Conservation (phyloP, 2,888 invertebrate species). For the Agrilus cyanescens region DNA sequence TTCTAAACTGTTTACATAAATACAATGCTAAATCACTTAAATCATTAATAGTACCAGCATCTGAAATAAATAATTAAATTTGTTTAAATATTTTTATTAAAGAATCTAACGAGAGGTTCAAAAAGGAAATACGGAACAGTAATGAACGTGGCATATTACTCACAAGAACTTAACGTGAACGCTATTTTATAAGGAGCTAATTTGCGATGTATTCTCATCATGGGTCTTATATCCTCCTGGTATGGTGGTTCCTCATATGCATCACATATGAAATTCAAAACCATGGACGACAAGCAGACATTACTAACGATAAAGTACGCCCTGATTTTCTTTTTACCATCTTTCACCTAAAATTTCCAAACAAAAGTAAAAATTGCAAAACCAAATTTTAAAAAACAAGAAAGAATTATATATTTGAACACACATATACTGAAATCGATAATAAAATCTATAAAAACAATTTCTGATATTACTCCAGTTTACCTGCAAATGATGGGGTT, state of each 20-base stretch:
- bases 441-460: background rate
- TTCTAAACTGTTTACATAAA: slow-evolving; percentile 41
- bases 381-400: too few relatives aligned
- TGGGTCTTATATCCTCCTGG: slow-evolving; percentile 34
- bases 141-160: background rate
- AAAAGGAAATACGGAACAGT: background rate
- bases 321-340: slow-evolving; percentile 29
- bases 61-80: slow-evolving; percentile 9
- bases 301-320: slow-evolving; percentile 37
- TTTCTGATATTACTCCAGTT: background rate
- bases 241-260: slow-evolving; percentile 41
- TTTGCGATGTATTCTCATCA: slow-evolving; percentile 52
- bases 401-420: too few relatives aligned
- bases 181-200: slow-evolving; percentile 67
- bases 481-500: slow-evolving; percentile 21
- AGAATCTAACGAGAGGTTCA: background rate
- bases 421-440: background rate
- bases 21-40: slow-evolving; percentile 43
- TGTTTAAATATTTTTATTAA: too few relatives aligned
- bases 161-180: too few relatives aligned
- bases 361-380: background rate
- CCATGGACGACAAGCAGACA: slow-evolving; percentile 40
- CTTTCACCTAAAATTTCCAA: slow-evolving; percentile 26
- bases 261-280: slow-evolving; percentile 46
- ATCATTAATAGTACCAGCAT: slow-evolving; percentile 28